A percentile compares a stretch with the other conserved stretches of the same genome.
phyloP scores from a whole-genome alignment of 2,113 vertebrate species.

The Lucifuga dentata region DNA sequence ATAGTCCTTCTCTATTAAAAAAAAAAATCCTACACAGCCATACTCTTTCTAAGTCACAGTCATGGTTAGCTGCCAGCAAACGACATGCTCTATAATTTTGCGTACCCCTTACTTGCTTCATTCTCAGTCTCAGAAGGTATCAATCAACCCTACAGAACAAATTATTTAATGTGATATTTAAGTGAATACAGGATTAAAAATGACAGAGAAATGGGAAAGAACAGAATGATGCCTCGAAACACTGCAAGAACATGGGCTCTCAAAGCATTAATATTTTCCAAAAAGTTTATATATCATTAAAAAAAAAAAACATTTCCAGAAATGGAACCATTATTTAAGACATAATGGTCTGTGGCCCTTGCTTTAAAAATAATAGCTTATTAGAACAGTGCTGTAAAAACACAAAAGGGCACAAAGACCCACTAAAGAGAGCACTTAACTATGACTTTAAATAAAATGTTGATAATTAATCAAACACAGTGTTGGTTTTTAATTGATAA shows the following conservation, averaged over 20 bases:
- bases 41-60: no score
- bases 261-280: background rate
- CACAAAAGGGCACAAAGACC: background rate
- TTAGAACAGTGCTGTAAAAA: slow-evolving; percentile 9
- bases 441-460: background rate
- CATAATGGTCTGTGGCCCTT: background rate
- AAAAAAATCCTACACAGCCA: no score
- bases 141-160: no score
- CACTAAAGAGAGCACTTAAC: background rate
- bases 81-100: no score
- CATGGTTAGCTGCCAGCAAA: no score
- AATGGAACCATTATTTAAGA: background rate
- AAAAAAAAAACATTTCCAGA: background rate
- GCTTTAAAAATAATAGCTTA: background rate
- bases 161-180: no score
- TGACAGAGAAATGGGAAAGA: background rate
- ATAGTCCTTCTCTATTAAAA: no score
- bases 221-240: slow-evolving; percentile 2
- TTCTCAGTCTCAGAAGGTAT: no score
- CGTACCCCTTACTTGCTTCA: no score
- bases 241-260: background rate
- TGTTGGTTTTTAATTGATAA: background rate
- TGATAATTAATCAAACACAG: background rate
- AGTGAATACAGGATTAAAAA: slow-evolving; percentile 3
- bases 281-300: background rate